Evolutionary conservation across 2,113 vertebrate species (phyloP).

Genomic region (Pungitius pungitius): DNA sequence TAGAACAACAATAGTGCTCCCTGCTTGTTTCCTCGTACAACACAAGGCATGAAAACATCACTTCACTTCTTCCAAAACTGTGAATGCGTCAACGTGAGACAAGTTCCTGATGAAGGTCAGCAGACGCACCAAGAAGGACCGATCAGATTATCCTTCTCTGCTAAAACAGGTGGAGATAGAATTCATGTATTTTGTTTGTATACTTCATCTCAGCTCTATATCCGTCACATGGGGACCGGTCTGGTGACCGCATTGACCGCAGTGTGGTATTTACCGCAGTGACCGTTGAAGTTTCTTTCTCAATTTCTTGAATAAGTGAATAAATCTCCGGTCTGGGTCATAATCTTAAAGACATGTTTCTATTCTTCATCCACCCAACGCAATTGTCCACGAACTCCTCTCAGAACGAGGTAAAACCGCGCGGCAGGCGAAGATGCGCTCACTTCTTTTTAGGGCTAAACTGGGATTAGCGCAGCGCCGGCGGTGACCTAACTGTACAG

Average conservation of each 20-base stretch:
- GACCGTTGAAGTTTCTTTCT: neutral
- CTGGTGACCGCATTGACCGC: neutral
- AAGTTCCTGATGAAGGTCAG: no score
- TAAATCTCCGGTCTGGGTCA: no score
- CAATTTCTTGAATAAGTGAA: constrained; percentile 1
- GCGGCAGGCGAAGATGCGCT: constrained; percentile 36
- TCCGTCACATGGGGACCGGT: neutral
- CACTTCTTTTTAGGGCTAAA: constrained; percentile 64
- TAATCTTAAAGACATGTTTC: neutral
- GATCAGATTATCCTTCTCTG: neutral
- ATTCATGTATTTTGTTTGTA: neutral
- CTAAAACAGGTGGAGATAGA: neutral
- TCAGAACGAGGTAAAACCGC: constrained; percentile 45
- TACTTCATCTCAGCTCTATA: no score
- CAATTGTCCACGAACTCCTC: no score
- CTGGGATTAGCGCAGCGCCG: constrained; percentile 67
- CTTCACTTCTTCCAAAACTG: no score
- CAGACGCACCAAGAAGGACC: no score
- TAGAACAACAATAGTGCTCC: neutral
- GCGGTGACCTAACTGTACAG: constrained; percentile 45
- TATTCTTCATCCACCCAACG: neutral
- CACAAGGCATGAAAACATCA: neutral
- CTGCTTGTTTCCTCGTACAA: neutral
- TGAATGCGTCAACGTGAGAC: no score
- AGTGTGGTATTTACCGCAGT: no score